Percentiles rank a stretch among this genome's conserved stretches.
phyloP scores from a whole-genome alignment of 2,113 vertebrate species.

The Podarcis raffonei region DNA sequence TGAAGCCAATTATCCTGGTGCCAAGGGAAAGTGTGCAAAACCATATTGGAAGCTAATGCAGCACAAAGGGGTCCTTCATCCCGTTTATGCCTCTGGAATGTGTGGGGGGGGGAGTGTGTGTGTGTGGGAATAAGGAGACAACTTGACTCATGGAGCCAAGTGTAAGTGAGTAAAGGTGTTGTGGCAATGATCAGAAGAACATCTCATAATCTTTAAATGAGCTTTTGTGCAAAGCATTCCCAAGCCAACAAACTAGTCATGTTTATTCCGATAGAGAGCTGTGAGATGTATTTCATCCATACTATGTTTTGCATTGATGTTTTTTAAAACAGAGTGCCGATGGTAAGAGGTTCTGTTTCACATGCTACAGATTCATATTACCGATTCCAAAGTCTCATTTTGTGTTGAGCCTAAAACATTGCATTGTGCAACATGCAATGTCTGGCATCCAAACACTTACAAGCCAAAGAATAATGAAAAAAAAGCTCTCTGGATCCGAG shows the following conservation, averaged over 20 bases:
- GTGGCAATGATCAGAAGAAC: background rate
- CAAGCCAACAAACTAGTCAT: background rate
- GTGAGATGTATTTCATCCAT: constrained; percentile 3
- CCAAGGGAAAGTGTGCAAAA: background rate
- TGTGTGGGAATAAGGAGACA: background rate
- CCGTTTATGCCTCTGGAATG: background rate
- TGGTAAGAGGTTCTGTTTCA: background rate
- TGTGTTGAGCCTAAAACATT: background rate
- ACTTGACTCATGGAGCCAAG: background rate
- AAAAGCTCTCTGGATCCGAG: constrained; percentile 42
- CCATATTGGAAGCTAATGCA: background rate
- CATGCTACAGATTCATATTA: background rate
- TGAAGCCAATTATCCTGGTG: background rate
- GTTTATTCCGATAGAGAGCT: too few relatives aligned
- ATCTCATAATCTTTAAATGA: background rate
- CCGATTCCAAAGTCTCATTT: constrained; percentile 43
- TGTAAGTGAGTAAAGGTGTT: background rate
- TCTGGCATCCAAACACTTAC: constrained; percentile 4
- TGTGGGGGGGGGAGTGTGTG: background rate
- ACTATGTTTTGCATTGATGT: constrained; percentile 2
- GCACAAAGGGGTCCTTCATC: background rate
- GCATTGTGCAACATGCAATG: background rate
- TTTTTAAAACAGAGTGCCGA: constrained; percentile 11
- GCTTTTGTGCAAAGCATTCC: background rate
- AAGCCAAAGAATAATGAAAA: constrained; percentile 28